Evolutionary conservation across 35 echinoderm and acorn worm species (phyloP).

Genomic region (Hemicentrotus pulcherrimus): DNA sequence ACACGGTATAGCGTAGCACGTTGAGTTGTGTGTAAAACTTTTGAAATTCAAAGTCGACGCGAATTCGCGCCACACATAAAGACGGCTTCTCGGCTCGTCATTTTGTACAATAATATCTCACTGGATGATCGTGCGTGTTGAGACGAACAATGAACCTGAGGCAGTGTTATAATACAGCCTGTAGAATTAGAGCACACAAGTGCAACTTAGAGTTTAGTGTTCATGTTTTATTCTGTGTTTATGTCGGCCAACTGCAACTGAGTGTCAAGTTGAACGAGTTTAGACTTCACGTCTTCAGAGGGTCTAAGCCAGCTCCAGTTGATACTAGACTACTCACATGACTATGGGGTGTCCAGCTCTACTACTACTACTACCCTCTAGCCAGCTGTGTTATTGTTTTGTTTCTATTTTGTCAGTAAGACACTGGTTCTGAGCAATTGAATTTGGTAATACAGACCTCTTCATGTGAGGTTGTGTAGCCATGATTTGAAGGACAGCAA

Average conservation of each 20-base stretch:
- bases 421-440: no score
- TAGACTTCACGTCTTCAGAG: no score
- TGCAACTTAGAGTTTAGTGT: neutral
- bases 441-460: no score
- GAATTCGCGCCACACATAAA: constrained; percentile 46
- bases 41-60: constrained; percentile 38
- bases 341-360: no score
- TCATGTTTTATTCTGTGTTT: neutral
- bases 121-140: neutral
- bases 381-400: no score
- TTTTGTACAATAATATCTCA: neutral
- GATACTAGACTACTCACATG: no score
- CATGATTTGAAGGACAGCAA: no score
- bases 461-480: no score
- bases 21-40: constrained; percentile 35
- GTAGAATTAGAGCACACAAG: neutral
- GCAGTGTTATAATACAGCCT: neutral
- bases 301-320: no score
- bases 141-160: neutral
- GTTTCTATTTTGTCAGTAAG: no score
- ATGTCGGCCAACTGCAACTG: neutral
- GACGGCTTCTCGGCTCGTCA: constrained; percentile 12
- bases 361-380: no score
- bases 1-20: neutral
- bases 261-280: no score